Evolutionary conservation across 2,113 vertebrate species (phyloP), one percentile per base, ranked within the genome.

Genomic region (Myodes glareolus): DNA sequence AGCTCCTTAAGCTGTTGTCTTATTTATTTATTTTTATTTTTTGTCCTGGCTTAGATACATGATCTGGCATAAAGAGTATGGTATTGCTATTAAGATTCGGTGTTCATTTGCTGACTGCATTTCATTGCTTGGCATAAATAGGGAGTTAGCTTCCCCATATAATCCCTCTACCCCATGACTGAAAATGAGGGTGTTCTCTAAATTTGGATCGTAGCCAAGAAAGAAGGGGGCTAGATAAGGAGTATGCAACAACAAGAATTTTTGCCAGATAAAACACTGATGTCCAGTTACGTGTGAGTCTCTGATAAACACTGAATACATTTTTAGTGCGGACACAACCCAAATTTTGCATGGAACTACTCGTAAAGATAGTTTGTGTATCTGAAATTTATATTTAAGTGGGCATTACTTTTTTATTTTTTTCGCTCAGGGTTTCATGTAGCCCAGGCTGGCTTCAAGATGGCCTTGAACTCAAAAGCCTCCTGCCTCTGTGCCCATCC

Each of bases 251-350:
- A 63, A 39, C 39, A 52, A 45, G 61, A 89, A 33, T 31, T 33
- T 21, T 58, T 93, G 67, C 29, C 42, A 50, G 75, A 68, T 92
- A 73, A 93, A 94, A 88, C 3, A 72, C 52, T 61, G 23, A 14
- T 45, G 16, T 19, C 55, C 39, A n/a, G 63, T 73, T 72, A 73
- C n/a, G 55, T 91, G n/a, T 88, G 78, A 94, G 70, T 95, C 95
- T 96, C 68, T 80, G 29, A 36, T 89, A 72, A 84, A 90, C 12
- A 52, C 0, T 50, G 52, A 29, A 5, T 81, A 33, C 8, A 47
- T 86, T 87, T 82, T 95, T 73, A 68, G 2, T 80, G 7, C 19
- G 55, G 61, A 12, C 31, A 0, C 68, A 36, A 86, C 36, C 4
- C 42, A 70, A 36, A 31, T 96, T 42, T 67, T 78, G 39, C 42